Percentiles rank a stretch among this genome's conserved stretches.
Evolutionary conservation across 2,113 vertebrate genomes (phyloP).

Genomic region (Raja brachyura): DNA sequence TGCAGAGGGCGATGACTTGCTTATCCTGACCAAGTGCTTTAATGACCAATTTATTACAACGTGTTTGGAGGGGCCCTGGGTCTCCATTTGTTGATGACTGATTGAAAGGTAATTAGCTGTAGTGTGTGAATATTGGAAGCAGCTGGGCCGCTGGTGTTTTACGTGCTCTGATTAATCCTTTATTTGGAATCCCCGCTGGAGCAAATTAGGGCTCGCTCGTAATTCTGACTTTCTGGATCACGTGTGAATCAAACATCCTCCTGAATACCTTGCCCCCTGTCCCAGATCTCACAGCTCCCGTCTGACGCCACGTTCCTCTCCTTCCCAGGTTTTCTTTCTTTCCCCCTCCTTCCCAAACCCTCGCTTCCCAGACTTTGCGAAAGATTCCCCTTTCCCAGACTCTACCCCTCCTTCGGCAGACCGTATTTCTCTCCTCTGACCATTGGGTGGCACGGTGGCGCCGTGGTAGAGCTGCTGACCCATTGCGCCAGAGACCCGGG

Average conservation of each 20-base stretch:
- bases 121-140: slow-evolving; percentile 58
- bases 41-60: not conserved
- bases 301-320: not conserved
- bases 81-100: slow-evolving; percentile 63
- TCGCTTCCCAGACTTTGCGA: not conserved
- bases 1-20: not conserved
- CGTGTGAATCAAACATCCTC: not conserved
- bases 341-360: not conserved
- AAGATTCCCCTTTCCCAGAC: too few relatives aligned
- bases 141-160: slow-evolving; percentile 52
- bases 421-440: not conserved
- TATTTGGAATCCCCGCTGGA: slow-evolving; percentile 50
- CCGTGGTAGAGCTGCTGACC: too few relatives aligned
- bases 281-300: not conserved
- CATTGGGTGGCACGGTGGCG: too few relatives aligned
- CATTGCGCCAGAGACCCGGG: too few relatives aligned
- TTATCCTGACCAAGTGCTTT: not conserved
- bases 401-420: not conserved
- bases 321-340: not conserved
- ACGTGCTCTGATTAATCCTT: slow-evolving; percentile 45
- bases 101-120: slow-evolving; percentile 60
- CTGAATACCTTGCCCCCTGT: not conserved
- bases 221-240: not conserved
- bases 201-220: slow-evolving; percentile 37
- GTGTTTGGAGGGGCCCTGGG: slow-evolving; percentile 42